Evolutionary conservation across 2,113 vertebrate species (phyloP).

Genomic region (Cololabis saira): DNA sequence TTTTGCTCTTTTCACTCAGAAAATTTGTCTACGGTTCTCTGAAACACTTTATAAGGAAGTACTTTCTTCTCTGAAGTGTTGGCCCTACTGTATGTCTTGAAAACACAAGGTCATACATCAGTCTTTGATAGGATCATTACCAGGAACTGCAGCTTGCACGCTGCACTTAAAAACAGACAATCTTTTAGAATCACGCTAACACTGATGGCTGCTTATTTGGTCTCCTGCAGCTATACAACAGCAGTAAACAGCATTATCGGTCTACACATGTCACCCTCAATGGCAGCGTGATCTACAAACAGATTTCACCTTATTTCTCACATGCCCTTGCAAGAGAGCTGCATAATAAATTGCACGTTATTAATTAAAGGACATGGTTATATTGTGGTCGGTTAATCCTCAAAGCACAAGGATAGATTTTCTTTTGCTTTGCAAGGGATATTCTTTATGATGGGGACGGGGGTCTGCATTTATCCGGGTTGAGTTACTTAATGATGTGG

Average conservation of each 20-base stretch:
- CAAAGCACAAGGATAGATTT: not conserved
- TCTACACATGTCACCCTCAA: not conserved
- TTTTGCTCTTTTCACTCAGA: too few species aligned
- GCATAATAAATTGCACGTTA: not conserved
- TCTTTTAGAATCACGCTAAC: not conserved
- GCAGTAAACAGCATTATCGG: not conserved
- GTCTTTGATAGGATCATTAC: too few species aligned
- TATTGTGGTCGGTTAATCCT: conserved; percentile 3
- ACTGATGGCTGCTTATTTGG: not conserved
- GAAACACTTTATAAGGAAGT: too few species aligned
- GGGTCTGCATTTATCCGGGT: not conserved
- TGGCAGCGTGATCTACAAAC: not conserved
- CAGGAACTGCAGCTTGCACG: too few species aligned
- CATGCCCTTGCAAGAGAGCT: not conserved
- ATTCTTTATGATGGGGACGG: not conserved
- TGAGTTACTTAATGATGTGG: not conserved
- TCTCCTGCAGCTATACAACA: not conserved
- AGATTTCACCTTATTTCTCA: not conserved
- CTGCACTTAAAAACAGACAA: too few species aligned
- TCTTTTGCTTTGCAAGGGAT: not conserved
- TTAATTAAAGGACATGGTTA: too few species aligned
- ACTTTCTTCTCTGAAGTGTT: too few species aligned
- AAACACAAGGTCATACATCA: too few species aligned
- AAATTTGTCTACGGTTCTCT: too few species aligned
- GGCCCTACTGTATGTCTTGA: too few species aligned